Base-by-base conservation (phyloP, 2,888 invertebrate species). In the Patella depressa region DNA sequence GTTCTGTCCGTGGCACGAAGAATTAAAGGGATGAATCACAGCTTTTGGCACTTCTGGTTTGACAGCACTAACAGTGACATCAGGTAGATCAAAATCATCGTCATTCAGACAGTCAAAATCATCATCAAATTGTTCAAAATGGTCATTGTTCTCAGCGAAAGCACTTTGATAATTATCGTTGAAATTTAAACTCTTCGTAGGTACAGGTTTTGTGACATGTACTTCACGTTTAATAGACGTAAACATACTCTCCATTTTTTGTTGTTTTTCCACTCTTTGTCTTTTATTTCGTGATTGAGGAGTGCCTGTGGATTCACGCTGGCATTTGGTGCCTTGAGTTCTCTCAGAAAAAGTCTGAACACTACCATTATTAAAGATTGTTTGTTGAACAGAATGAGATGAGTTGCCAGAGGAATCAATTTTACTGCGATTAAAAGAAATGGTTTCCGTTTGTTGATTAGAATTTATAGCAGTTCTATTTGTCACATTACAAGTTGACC, bases 111-210 rank as follows among this genome's bases (percentile, higher is more conserved):
- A 75, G 57, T 81, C 84, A 78, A 83, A 80, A 70, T 84, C 84
- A 73, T 85, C 84, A 76, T 84, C 83, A 79, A 83, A 81, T 57
- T 82, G 81, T 53, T 55, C 76, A 76, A 75, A 73, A 54, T 80
- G 75, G 55, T 72, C 81, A 74, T 80, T 70, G 17, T 78, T 79
- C 15, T 71, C 73, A 14, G 70, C 76, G 71, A 70, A 73, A 71
- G 34, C 29, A 54, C 29, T 72, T 54, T n/a, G 34, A 17, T 34
- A 45, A 71, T 59, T 59, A 69, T 54, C 54, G 54, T 17, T 15
- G 14, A 59, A 45, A 76, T 45, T 15, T 12, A 19, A 55, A 69
- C 12, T 53, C 53, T 53, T 45, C 14, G 45, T 53, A 45, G 74
- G 15, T 57, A 17, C 17, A 45, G 74, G n/a, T 53, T 74, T 34